Evolutionary conservation across 2,888 invertebrate genomes (phyloP).

Genomic region (Hedychridium roseum): DNA sequence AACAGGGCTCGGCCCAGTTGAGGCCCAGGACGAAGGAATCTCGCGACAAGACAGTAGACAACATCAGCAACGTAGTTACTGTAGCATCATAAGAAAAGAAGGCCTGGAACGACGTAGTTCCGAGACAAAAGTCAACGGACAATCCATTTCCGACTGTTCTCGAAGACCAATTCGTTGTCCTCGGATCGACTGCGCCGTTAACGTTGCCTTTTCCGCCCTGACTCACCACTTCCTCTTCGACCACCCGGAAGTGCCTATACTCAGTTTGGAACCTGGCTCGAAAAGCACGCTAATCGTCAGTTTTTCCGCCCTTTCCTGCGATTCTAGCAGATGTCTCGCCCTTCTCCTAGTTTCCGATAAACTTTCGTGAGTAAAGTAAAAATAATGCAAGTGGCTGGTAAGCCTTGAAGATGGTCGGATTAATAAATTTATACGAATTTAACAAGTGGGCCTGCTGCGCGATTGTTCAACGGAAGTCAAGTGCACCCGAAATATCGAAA

Average conservation of each 20-base stretch:
- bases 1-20: no score
- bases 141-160: conserved; percentile 51
- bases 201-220: conserved; percentile 66
- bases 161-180: conserved; percentile 66
- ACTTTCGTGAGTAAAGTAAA: conserved; percentile 50
- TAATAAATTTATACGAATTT: conserved; percentile 14
- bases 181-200: conserved; percentile 65
- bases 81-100: conserved; percentile 33
- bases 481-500: conserved; percentile 54
- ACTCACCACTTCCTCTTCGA: conserved; percentile 69
- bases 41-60: conserved; percentile 11
- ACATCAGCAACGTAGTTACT: conserved; percentile 35
- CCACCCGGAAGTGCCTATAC: conserved; percentile 65
- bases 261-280: conserved; percentile 53
- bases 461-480: conserved; percentile 53
- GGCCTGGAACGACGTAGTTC: conserved; percentile 23
- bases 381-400: not conserved
- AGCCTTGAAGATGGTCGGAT: not conserved
- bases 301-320: conserved; percentile 45
- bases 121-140: conserved; percentile 42
- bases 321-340: conserved; percentile 56
- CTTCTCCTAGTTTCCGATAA: conserved; percentile 56
- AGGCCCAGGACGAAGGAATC: conserved; percentile 7
- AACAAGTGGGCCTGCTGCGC: conserved; percentile 49
- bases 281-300: conserved; percentile 55